These are phyloP conservation scores for Hermaeophaga mercurialis DNA, from an alignment of 2,888 invertebrate genomes.

Conservation along the genomic window DNA sequence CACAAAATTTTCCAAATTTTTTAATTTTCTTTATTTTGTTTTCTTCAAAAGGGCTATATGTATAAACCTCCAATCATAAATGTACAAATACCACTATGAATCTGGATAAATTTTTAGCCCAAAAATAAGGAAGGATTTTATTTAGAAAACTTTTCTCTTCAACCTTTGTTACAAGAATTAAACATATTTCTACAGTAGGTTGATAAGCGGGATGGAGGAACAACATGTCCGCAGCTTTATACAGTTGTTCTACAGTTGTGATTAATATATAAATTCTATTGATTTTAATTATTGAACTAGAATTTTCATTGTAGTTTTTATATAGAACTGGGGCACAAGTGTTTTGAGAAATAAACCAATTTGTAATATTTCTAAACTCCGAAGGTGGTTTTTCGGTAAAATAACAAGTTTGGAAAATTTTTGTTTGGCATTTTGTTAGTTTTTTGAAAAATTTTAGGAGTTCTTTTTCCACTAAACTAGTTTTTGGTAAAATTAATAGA, in stretches of 20 bases:
- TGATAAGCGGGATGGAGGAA: neutral
- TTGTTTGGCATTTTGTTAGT: neutral
- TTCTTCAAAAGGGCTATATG: slow-evolving; percentile 29
- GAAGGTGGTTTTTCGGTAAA: neutral
- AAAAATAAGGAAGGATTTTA: slow-evolving; percentile 16
- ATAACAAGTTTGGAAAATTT: neutral
- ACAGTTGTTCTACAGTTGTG: neutral
- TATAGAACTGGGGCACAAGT: neutral
- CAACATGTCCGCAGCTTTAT: neutral
- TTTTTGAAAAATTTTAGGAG: neutral
- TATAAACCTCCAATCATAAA: slow-evolving; percentile 19
- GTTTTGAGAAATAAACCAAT: slow-evolving; percentile 15
- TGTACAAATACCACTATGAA: slow-evolving; percentile 27
- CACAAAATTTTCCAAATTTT: slow-evolving; percentile 9
- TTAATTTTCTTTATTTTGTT: slow-evolving; percentile 2
- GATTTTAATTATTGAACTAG: neutral
- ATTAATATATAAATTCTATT: slow-evolving; percentile 5
- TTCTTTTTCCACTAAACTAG: slow-evolving; percentile 3
- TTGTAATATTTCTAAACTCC: neutral
- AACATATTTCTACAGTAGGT: slow-evolving; percentile 9
- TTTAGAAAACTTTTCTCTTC: slow-evolving; percentile 17
- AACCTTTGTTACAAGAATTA: slow-evolving; percentile 19
- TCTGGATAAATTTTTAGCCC: slow-evolving; percentile 25
- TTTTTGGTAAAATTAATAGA: neutral
- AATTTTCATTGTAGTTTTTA: neutral